Conservation (phyloP, 2,113 vertebrate genomes). For the Origma solitaria region DNA sequence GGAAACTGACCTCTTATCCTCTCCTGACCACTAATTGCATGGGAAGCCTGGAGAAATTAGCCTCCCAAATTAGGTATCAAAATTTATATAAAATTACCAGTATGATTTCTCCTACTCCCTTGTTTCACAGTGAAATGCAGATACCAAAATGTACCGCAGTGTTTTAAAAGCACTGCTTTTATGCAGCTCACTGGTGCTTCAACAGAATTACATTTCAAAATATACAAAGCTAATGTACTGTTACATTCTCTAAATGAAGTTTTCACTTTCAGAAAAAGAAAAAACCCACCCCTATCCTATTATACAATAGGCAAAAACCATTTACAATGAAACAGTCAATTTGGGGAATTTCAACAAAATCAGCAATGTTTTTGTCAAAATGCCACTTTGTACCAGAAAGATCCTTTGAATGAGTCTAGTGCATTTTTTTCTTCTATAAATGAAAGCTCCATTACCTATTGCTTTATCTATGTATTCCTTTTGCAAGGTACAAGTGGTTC, state of each 20-base stretch:
- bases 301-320: neutral
- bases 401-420: neutral
- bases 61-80: neutral
- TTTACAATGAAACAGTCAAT: neutral
- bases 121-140: neutral
- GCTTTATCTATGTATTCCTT: neutral
- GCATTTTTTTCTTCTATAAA: neutral
- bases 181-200: neutral
- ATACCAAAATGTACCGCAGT: neutral
- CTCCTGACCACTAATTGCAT: neutral
- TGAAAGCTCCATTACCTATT: neutral
- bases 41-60: neutral
- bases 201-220: neutral
- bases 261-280: neutral
- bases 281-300: neutral
- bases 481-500: neutral
- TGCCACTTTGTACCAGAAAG: neutral
- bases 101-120: neutral
- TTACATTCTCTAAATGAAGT: neutral
- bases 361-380: constrained; percentile 27
- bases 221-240: neutral
- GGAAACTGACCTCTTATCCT: neutral
- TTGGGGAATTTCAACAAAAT: constrained; percentile 9
- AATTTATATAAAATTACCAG: neutral
- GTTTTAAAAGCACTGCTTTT: neutral